Evolutionary conservation across 2,888 invertebrate genomes (phyloP).

Genomic region (Nipponacmea schrenckii): DNA sequence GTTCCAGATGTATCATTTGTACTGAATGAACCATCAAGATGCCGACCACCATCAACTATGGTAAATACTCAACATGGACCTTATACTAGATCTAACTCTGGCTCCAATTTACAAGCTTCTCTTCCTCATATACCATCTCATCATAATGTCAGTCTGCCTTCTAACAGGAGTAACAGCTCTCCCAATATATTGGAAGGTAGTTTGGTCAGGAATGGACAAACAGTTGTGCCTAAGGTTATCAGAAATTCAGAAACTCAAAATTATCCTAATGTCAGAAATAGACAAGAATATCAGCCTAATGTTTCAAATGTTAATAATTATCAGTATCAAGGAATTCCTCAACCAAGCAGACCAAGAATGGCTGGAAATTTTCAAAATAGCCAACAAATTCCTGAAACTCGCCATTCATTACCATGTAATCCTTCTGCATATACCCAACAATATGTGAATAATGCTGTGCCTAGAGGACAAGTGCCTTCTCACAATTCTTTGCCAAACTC

Average conservation of each 20-base stretch:
- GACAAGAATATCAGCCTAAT: constrained; percentile 9
- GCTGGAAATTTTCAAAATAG: neutral
- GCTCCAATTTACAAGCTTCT: neutral
- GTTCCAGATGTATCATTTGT: constrained; percentile 66
- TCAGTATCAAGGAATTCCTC: neutral
- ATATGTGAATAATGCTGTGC: constrained; percentile 9
- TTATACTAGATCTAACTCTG: neutral
- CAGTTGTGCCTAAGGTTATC: neutral
- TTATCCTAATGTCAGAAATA: neutral
- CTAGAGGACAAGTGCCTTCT: constrained; percentile 1
- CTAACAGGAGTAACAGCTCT: neutral
- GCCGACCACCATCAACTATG: neutral
- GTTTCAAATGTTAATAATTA: constrained; percentile 8
- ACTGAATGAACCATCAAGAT: constrained; percentile 32
- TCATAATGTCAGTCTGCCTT: neutral
- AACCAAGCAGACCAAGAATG: too few relatives aligned
- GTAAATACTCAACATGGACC: too few relatives aligned
- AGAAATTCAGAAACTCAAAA: constrained; percentile 2
- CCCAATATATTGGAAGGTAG: too few relatives aligned
- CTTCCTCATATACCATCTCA: neutral
- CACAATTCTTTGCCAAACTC: neutral
- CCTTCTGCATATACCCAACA: neutral
- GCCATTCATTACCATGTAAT: neutral
- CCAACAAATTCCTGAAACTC: neutral
- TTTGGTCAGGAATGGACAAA: too few relatives aligned